Conservation (phyloP, 2,888 invertebrate genomes). For the Drosophila macrothrix region DNA sequence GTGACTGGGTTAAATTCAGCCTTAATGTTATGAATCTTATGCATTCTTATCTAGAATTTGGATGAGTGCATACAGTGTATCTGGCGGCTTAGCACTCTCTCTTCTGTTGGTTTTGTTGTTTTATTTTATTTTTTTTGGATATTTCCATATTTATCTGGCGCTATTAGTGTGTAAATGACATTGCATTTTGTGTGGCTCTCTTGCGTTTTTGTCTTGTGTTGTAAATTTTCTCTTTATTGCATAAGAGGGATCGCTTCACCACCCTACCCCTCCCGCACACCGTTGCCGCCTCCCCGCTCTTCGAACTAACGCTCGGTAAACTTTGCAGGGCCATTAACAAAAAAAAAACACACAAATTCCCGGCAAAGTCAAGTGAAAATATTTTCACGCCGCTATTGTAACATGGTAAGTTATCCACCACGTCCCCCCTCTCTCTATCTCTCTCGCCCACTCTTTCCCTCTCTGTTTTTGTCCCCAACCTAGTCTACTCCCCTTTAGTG, state of each 20-base stretch:
- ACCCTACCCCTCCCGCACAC: background rate
- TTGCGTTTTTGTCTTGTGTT: constrained; percentile 62
- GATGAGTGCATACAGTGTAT: constrained; percentile 9
- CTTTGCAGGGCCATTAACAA: constrained; percentile 49
- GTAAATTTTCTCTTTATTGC: constrained; percentile 74
- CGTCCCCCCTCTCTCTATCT: background rate
- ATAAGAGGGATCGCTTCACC: constrained; percentile 44
- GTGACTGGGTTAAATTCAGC: background rate
- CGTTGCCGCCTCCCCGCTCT: background rate
- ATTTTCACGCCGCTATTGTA: constrained; percentile 74
- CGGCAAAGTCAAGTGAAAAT: constrained; percentile 71
- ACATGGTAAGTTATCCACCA: constrained; percentile 20
- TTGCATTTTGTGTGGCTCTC: constrained; percentile 59
- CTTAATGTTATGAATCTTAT: background rate
- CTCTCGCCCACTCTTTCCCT: background rate
- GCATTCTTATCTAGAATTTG: background rate
- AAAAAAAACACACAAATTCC: constrained; percentile 6
- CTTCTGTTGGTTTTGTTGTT: background rate
- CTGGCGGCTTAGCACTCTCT: background rate
- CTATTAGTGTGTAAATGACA: constrained; percentile 69
- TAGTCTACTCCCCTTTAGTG: background rate
- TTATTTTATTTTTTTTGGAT: background rate
- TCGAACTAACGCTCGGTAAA: constrained; percentile 18
- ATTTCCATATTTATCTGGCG: constrained; percentile 18
- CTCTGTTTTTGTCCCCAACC: background rate